These are phyloP conservation scores for Vulpes vulpes DNA, from an alignment of 2,113 vertebrate species.

Conservation along the genomic window DNA sequence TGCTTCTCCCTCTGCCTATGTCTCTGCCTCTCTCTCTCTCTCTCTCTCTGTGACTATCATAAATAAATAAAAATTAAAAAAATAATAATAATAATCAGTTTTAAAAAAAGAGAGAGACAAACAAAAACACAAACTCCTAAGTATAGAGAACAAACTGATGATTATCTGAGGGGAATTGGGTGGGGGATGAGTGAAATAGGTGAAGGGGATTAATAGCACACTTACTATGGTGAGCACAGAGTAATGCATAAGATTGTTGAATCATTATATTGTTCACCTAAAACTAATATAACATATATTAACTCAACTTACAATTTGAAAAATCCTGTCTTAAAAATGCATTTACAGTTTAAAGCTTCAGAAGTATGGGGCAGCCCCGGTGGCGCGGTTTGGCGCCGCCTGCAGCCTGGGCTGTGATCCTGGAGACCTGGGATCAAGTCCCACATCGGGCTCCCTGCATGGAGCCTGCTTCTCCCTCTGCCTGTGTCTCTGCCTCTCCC, in stretches of 20 bases:
- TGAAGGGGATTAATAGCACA: not conserved
- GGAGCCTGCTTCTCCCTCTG: no score
- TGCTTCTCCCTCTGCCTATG: no score
- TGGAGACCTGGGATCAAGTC: no score
- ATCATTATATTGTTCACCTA: not conserved
- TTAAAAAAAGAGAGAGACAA: no score
- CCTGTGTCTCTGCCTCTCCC: no score
- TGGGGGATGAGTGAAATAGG: not conserved
- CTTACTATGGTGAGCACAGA: not conserved
- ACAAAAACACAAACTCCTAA: not conserved
- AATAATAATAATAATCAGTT: no score
- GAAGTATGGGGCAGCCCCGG: not conserved
- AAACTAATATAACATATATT: not conserved
- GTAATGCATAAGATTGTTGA: not conserved
- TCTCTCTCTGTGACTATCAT: no score
- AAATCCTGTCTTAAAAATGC: not conserved
- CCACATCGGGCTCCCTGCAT: no score
- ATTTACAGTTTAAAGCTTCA: slow-evolving; percentile 4
- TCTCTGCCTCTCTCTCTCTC: no score
- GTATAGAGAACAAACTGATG: not conserved
- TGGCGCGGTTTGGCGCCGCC: no score
- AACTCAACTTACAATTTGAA: not conserved
- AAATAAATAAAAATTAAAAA: no score
- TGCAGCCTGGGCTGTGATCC: no score
- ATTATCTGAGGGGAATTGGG: not conserved